phyloP scores from a whole-genome alignment of 1,140 invertebrate genomes.

The Coptotermes formosanus region DNA sequence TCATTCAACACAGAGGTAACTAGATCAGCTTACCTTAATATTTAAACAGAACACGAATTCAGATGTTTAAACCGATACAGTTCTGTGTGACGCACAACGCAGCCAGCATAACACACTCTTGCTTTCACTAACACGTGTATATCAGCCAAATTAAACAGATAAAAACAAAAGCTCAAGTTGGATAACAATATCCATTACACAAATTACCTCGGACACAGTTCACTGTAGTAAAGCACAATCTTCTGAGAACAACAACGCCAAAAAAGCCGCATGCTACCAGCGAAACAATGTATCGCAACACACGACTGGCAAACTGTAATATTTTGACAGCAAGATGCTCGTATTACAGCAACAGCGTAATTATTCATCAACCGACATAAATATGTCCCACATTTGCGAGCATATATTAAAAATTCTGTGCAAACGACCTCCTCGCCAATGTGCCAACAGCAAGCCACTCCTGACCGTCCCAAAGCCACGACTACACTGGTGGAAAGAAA shows the following conservation, averaged over 20 bases:
- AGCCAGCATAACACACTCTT: background rate
- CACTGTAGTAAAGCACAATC: background rate
- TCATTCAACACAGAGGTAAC: no score
- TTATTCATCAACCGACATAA: no score
- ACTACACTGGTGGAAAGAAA: background rate
- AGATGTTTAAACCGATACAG: background rate
- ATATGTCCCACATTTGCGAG: no score
- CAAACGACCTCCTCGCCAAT: background rate
- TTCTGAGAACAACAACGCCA: background rate
- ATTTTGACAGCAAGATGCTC: background rate
- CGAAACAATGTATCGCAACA: background rate
- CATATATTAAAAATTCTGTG: no score
- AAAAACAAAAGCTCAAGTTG: no score
- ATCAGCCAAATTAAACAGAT: no score
- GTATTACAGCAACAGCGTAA: background rate
- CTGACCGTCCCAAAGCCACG: background rate
- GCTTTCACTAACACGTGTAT: background rate
- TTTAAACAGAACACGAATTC: no score
- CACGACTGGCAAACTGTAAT: background rate
- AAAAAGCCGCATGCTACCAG: background rate
- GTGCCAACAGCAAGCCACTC: background rate
- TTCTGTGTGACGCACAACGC: background rate
- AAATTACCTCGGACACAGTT: no score
- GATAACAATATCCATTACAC: no score
- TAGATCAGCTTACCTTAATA: no score